Conservation (phyloP, 2,113 vertebrate genomes). For the Dendrocopos noguchii region DNA sequence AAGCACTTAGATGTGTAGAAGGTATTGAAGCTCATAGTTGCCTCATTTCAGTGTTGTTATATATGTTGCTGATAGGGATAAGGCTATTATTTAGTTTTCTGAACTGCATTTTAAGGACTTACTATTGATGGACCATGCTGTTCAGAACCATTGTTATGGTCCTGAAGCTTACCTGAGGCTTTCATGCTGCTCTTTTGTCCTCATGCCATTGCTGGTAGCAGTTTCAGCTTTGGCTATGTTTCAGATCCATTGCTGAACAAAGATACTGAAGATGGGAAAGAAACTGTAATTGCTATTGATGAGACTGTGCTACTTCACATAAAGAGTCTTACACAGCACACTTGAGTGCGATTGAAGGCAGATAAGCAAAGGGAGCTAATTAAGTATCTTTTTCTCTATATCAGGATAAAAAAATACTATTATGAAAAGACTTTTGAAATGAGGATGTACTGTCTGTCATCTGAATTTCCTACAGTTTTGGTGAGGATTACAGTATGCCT, state of each 20-base stretch:
- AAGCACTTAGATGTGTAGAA: neutral
- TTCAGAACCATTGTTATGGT: neutral
- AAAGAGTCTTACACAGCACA: neutral
- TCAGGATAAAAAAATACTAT: neutral
- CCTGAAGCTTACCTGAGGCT: neutral
- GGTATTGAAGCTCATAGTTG: neutral
- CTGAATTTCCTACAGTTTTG: neutral
- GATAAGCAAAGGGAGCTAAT: slow-evolving; percentile 29
- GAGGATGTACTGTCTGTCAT: neutral
- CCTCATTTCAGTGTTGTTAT: neutral
- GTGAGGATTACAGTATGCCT: neutral
- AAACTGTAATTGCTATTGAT: neutral
- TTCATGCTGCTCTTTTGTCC: slow-evolving; percentile 32
- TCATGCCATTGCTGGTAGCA: neutral
- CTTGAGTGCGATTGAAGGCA: neutral
- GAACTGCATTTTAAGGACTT: slow-evolving; percentile 5
- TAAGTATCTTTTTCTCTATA: slow-evolving; percentile 4
- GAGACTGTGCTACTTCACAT: neutral
- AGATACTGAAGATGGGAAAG: neutral
- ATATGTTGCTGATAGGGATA: neutral
- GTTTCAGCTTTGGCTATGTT: neutral
- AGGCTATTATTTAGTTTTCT: neutral
- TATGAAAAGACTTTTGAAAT: neutral
- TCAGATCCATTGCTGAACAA: neutral
- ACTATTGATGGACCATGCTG: neutral